A percentile compares a stretch with the other conserved stretches of the same genome.
Evolutionary conservation across 2,888 invertebrate genomes (phyloP).

Genomic region (Gerris lacustris): DNA sequence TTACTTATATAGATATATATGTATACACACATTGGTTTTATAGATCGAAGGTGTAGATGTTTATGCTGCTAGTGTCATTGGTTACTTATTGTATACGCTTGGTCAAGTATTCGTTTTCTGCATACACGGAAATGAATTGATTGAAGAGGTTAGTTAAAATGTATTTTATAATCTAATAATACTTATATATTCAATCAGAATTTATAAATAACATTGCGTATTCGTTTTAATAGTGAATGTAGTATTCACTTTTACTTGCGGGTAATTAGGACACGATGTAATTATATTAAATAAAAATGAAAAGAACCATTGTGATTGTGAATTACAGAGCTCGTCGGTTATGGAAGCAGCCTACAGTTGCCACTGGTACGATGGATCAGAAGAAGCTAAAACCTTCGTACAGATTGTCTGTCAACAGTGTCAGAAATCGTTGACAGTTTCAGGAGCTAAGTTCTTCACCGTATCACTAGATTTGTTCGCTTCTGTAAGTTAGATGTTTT

Average conservation of each 20-base stretch:
- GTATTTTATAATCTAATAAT: slow-evolving; percentile 2
- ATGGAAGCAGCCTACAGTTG: slow-evolving; percentile 86
- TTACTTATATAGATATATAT: too few relatives aligned
- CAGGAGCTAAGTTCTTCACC: slow-evolving; percentile 80
- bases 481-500: slow-evolving; percentile 49
- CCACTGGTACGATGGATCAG: slow-evolving; percentile 82
- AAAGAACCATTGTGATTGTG: not conserved
- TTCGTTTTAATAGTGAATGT: too few relatives aligned
- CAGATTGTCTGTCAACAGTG: slow-evolving; percentile 85
- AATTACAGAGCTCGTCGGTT: slow-evolving; percentile 65
- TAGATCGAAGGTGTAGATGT: slow-evolving; percentile 63
- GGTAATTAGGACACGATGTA: too few relatives aligned
- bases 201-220: not conserved
- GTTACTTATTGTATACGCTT: slow-evolving; percentile 65
- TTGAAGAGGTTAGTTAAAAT: slow-evolving; percentile 57
- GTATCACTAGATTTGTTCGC: slow-evolving; percentile 77
- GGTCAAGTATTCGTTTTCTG: slow-evolving; percentile 80
- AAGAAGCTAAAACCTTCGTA: slow-evolving; percentile 80
- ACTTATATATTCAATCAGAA: not conserved
- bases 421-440: slow-evolving; percentile 78
- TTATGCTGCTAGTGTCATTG: slow-evolving; percentile 64
- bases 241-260: too few relatives aligned
- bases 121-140: slow-evolving; percentile 72
- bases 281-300: too few relatives aligned
- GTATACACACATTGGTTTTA: too few relatives aligned